phyloP scores from a whole-genome alignment of 2,888 invertebrate genomes.

The Mesodorylaimus sp. region DNA sequence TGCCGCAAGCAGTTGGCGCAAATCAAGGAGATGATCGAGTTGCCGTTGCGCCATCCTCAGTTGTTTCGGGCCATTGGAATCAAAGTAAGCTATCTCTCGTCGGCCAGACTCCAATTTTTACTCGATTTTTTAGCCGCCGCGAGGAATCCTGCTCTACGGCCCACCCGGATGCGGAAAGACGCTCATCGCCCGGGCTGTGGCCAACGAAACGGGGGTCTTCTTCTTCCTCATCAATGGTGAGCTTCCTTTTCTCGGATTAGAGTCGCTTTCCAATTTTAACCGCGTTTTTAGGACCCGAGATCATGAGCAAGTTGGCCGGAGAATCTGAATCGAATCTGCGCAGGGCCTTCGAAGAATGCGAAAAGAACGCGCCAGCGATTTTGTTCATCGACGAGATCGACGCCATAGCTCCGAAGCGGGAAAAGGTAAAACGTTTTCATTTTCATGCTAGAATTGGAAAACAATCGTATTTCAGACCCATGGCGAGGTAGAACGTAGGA shows the following conservation, averaged over 20 bases:
- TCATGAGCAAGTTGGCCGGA: slow-evolving; percentile 97
- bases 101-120: no score
- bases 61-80: slow-evolving; percentile 98
- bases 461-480: no score
- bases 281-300: slow-evolving; percentile 96
- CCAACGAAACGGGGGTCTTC: slow-evolving; percentile 98
- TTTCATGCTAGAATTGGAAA: no score
- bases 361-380: slow-evolving; percentile 96
- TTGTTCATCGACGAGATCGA: slow-evolving; percentile 99
- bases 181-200: slow-evolving; percentile 90
- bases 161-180: slow-evolving; percentile 96
- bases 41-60: slow-evolving; percentile 90
- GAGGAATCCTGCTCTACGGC: slow-evolving; percentile 75
- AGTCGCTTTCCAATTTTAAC: no score
- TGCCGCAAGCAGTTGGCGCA: slow-evolving; percentile 95
- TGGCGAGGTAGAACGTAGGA: slow-evolving; percentile 86
- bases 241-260: neutral
- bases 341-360: slow-evolving; percentile 98
- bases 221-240: slow-evolving; percentile 89
- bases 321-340: slow-evolving; percentile 96
- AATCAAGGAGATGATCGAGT: slow-evolving; percentile 99
- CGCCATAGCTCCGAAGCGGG: slow-evolving; percentile 98
- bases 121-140: no score
- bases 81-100: no score
- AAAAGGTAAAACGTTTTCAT: no score